Evolutionary conservation across 2,888 invertebrate genomes (phyloP), one percentile per base, ranked within the genome.

Genomic region (Agonopterix alstromeriana): DNA sequence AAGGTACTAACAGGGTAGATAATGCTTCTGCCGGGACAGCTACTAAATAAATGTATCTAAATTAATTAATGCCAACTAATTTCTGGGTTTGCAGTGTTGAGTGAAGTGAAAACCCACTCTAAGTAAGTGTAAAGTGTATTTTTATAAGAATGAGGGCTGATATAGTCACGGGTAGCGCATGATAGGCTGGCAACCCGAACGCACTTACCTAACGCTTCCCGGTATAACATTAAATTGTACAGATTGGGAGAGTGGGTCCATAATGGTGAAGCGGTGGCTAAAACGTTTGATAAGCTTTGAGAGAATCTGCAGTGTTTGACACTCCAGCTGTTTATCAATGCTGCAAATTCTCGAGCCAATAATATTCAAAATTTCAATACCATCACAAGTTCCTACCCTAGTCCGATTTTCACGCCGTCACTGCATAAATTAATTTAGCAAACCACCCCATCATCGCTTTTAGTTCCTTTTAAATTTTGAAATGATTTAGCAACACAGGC

Each of bases 61-160:
- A 68, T 72, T 83, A 86, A 84, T 82, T 83, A 86, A 84, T 82
- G 67, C 76, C 72, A 64, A 82, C 78, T 82, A 83, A 84, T 87
- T 87, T 87, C 10, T 87, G 84, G 85, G 82, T 86, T 86, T 80
- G 70, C 88, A 88, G 88, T 80, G 84, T 82, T 86, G 85, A 88
- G 80, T 81, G 82, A 83, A 80, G 82, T 83, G 82, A 83, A 74
- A 75, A 65, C 7, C 73, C 80, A 77, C 77, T 80, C 70, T 73
- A 81, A 73, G 88, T 88, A 88, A 88, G 88, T 87, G 73, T 77
- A 77, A 67, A 81, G 76, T 75, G 66, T 71, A 73, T 74, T 78
- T 61, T 66, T 73, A 74, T 70, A 76, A 77, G 83, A 87, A 87
- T 86, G 87, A 67, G 82, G 83, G 76, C 76, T 78, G 74, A 11